These are phyloP conservation scores for Burhinus bistriatus DNA, from an alignment of 2,113 vertebrate species.

Conservation along the genomic window DNA sequence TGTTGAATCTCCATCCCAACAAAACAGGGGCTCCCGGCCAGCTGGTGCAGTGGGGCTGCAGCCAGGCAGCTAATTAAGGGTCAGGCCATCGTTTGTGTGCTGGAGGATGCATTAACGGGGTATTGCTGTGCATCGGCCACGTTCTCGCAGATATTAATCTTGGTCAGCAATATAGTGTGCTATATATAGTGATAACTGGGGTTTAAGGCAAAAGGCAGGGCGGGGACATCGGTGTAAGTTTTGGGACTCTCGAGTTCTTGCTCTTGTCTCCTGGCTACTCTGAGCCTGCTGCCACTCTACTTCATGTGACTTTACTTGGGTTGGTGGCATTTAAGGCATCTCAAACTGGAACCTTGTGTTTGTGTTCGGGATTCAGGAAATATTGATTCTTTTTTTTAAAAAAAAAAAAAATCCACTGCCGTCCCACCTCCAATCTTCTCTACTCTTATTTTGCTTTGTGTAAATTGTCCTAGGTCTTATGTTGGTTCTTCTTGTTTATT, in stretches of 20 bases:
- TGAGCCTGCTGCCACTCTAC: neutral
- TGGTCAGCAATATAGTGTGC: neutral
- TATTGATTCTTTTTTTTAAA: neutral
- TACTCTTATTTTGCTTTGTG: neutral
- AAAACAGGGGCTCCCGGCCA: neutral
- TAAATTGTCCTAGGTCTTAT: neutral
- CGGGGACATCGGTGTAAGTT: neutral
- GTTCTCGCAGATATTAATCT: rapidly evolving
- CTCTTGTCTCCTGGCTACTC: rapidly evolving
- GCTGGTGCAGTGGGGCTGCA: neutral
- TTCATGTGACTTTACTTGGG: neutral
- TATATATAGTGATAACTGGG: rapidly evolving
- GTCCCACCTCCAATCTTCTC: neutral
- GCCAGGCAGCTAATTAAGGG: neutral
- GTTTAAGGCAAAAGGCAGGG: neutral
- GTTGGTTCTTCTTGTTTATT: neutral
- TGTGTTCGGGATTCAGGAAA: neutral
- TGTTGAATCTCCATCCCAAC: neutral
- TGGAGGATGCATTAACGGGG: rapidly evolving
- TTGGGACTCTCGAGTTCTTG: neutral
- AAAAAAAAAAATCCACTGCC: neutral
- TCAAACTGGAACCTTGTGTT: neutral
- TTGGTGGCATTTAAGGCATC: neutral
- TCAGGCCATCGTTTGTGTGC: neutral
- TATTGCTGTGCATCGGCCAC: neutral